Evolutionary conservation across 1,140 invertebrate species (phyloP).

Genomic region (Psilanteris sp.): DNA sequence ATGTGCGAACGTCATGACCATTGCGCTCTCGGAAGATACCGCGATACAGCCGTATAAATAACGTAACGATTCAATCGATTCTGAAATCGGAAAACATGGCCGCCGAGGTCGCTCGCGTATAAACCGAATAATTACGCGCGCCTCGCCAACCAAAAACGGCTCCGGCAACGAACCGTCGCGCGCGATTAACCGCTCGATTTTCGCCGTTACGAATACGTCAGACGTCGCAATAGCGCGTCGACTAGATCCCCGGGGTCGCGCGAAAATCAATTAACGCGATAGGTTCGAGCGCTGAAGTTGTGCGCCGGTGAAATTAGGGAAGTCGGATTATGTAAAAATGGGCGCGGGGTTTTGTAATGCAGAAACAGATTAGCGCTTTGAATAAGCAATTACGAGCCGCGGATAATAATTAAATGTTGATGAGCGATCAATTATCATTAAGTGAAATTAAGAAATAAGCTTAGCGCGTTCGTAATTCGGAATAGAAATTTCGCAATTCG

Average conservation of each 20-base stretch:
- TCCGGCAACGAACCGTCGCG: constrained; percentile 29
- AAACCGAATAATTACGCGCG: constrained; percentile 37
- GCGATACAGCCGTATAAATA: constrained; percentile 49
- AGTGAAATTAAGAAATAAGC: constrained; percentile 3
- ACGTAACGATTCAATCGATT: constrained; percentile 49
- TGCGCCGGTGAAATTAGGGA: constrained; percentile 31
- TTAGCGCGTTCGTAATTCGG: background rate
- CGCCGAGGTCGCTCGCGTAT: constrained; percentile 3
- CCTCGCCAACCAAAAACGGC: background rate
- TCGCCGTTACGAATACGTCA: constrained; percentile 1
- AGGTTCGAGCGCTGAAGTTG: constrained; percentile 10
- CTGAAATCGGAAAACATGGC: constrained; percentile 41
- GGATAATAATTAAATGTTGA: constrained; percentile 16
- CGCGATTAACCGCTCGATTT: constrained; percentile 24
- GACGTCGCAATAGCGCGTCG: too few relatives aligned
- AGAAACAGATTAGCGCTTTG: background rate
- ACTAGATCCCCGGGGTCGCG: too few relatives aligned
- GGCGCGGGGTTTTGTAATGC: constrained; percentile 11
- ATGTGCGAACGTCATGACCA: constrained; percentile 66
- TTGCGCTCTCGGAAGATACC: constrained; percentile 48
- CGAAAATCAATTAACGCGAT: too few relatives aligned
- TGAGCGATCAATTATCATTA: constrained; percentile 12
- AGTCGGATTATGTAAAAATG: constrained; percentile 16
- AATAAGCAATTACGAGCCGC: background rate
- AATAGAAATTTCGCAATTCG: background rate